Evolutionary conservation across 2,888 invertebrate species (phyloP), one percentile per base, ranked within the genome.

Genomic region (Phania funesta): DNA sequence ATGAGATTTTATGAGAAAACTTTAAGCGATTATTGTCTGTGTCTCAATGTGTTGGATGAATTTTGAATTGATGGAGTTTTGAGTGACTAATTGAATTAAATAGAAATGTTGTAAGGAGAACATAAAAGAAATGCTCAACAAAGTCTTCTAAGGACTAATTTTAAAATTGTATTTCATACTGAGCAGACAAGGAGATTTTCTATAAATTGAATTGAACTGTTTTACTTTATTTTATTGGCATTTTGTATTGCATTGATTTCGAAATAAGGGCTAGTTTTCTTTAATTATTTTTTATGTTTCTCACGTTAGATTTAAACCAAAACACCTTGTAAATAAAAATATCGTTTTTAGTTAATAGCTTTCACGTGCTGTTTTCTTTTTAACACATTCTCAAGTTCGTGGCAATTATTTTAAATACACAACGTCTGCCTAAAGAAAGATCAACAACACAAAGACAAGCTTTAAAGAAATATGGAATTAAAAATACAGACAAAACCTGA

Each of bases 301-400:
- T 29, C 13, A n/a, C n/a, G 7, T 11, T 11, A 11, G 9, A 35
- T 35, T 35, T 11, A 13, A 13, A 11, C 9, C 13, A 38, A 38
- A 9, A 24, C 11, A 65, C 24, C 35, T 24, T 50, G 32, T 24
- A 64, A 32, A 9, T 29, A 32, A 22, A 35, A 46, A 29, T 4
- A 4, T n/a, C 22, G n/a, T 22, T 48, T 20, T 64, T 22, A 16
- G 24, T 16, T 7, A 20, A 68, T 44, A 24, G 24, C 18, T 52
- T 41, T 70, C 16, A 56, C 41, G 13, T 29, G 54, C 26, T 70
- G 11, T 46, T n/a, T 56, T 46, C n/a, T 24, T 41, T 54, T 29
- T 56, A 46, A 56, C 20, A 29, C 32, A 58, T 41, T 67, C 58
- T 67, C 75, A 75, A 67, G 75, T 75, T 75, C 75, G 67, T 58